Evolutionary conservation across 1,140 invertebrate genomes (phyloP).

Genomic region (Aphelenchoides fujianensis): DNA sequence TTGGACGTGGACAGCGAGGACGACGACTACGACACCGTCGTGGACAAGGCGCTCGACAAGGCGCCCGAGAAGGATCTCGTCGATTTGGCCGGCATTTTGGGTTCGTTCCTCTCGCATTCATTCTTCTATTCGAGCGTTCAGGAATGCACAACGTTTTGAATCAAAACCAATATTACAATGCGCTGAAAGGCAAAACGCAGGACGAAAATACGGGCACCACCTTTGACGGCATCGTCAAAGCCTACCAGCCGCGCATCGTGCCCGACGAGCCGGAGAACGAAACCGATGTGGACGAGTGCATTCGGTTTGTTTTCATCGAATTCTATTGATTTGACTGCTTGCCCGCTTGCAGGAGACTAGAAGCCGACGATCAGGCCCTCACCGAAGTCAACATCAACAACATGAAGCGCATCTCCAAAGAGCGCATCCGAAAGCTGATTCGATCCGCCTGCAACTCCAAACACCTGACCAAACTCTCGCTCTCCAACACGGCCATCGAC

Average conservation of each 20-base stretch:
- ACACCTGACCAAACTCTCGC: constrained; percentile 80
- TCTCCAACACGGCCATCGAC: constrained; percentile 87
- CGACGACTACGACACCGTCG: constrained; percentile 63
- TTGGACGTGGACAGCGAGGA: constrained; percentile 56
- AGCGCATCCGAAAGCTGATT: constrained; percentile 85
- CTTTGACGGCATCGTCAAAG: constrained; percentile 62
- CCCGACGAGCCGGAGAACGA: constrained; percentile 64
- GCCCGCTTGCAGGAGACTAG: constrained; percentile 42
- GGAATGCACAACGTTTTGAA: constrained; percentile 99
- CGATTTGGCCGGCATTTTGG: constrained; percentile 82
- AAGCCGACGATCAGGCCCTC: constrained; percentile 80
- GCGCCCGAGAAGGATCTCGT: constrained; percentile 97
- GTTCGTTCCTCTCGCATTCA: constrained; percentile 33
- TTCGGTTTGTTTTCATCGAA: constrained; percentile 15
- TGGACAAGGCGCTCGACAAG: constrained; percentile 75
- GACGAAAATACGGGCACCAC: constrained; percentile 60
- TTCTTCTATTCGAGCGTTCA: constrained; percentile 64
- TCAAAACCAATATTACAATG: constrained; percentile 98
- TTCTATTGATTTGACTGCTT: not conserved
- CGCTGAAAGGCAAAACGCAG: constrained; percentile 65
- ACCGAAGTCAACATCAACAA: constrained; percentile 93
- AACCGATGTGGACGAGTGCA: constrained; percentile 52
- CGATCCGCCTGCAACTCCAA: constrained; percentile 83
- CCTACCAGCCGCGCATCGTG: constrained; percentile 62
- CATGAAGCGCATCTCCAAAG: constrained; percentile 95